These are phyloP conservation scores for Axea sp. DNA, from an alignment of 2,888 invertebrate species.

Conservation along the genomic window DNA sequence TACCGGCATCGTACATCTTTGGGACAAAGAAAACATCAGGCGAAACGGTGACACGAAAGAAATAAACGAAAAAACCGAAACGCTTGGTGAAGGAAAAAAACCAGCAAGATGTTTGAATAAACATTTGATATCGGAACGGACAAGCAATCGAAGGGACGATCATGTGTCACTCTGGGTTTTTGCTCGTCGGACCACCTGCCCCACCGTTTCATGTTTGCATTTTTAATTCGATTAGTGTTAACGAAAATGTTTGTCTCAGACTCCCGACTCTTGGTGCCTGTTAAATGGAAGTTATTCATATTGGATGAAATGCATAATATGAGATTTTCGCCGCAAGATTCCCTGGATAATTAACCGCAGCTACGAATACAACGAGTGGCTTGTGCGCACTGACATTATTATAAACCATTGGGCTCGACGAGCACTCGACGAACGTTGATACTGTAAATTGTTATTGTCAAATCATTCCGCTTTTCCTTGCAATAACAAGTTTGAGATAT, in stretches of 20 bases:
- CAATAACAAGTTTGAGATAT: too few species aligned
- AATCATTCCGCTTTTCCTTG: too few species aligned
- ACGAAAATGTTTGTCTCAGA: constrained; percentile 9
- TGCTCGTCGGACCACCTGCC: too few species aligned
- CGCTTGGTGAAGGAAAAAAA: too few species aligned
- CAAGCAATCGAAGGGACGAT: too few species aligned
- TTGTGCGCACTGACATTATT: constrained; percentile 20
- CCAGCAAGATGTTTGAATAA: too few species aligned
- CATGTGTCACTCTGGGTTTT: too few species aligned
- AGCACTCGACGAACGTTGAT: constrained; percentile 4
- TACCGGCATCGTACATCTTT: constrained; percentile 7
- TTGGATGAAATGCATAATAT: constrained; percentile 16
- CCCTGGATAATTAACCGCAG: constrained; percentile 28
- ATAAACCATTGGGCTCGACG: constrained; percentile 7
- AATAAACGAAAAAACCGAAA: not conserved
- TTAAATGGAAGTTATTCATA: constrained; percentile 28
- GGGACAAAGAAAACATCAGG: constrained; percentile 1
- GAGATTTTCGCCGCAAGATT: constrained; percentile 21
- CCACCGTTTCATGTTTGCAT: too few species aligned
- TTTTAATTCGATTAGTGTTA: too few species aligned
- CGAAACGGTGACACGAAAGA: too few species aligned
- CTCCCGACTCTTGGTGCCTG: too few species aligned
- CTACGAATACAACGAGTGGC: constrained; percentile 32
- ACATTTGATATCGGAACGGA: too few species aligned
- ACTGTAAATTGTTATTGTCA: constrained; percentile 20